Evolutionary conservation across 2,113 vertebrate species (phyloP).

Genomic region (Syrrhaptes paradoxus): DNA sequence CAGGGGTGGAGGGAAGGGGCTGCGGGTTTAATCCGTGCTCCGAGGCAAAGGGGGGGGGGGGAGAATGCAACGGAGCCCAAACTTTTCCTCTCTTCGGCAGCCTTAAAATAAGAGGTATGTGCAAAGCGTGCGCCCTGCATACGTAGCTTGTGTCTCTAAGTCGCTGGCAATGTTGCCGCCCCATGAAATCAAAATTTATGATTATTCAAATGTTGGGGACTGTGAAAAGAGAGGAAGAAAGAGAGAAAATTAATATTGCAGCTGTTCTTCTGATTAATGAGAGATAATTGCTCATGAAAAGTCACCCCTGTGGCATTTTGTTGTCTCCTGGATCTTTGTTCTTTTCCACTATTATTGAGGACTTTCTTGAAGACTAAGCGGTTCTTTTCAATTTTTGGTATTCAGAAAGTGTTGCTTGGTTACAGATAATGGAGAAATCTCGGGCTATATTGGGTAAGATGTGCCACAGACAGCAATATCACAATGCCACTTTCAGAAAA

Average conservation of each 20-base stretch:
- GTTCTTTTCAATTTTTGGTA: constrained; percentile 99
- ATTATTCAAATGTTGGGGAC: constrained; percentile 82
- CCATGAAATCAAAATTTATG: constrained; percentile 84
- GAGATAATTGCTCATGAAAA: constrained; percentile 99
- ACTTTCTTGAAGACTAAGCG: constrained; percentile 97
- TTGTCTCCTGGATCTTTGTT: constrained; percentile 98
- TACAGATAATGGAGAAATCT: constrained; percentile 97
- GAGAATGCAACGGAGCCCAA: not conserved
- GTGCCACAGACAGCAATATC: constrained; percentile 92
- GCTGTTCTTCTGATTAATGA: constrained; percentile 98
- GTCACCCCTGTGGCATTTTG: constrained; percentile 98
- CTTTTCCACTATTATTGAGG: constrained; percentile 95
- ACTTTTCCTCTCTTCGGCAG: constrained; percentile 24
- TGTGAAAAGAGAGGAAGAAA: constrained; percentile 85
- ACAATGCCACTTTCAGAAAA: constrained; percentile 96
- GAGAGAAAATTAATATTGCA: constrained; percentile 95
- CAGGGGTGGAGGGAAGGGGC: not conserved
- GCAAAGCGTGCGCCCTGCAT: constrained; percentile 36
- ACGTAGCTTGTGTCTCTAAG: constrained; percentile 66
- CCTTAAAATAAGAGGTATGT: constrained; percentile 33
- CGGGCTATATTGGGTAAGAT: constrained; percentile 95
- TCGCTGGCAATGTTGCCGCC: constrained; percentile 67
- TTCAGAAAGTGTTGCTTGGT: constrained; percentile 99
- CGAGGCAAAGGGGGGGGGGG: not conserved
- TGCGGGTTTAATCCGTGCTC: constrained; percentile 3